Percentiles rank a stretch among this genome's conserved stretches.
These are phyloP conservation scores for Spheniscus humboldti DNA, from an alignment of 2,797 vertebrate species.

Conservation along the genomic window DNA sequence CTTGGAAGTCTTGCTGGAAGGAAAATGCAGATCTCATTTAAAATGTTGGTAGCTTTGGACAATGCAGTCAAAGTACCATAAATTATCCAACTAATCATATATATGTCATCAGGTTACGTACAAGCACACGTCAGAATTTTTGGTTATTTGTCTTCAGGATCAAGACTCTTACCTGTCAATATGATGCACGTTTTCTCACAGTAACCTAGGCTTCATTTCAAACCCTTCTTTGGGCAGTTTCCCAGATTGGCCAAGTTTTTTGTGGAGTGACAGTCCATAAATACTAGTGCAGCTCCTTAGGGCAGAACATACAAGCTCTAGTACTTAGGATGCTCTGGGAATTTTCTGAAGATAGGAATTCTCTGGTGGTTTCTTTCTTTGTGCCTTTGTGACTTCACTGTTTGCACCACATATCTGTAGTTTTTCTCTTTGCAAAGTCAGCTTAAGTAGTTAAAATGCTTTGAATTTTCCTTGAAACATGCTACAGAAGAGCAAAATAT, in stretches of 20 bases:
- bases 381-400: background rate
- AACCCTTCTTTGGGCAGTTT: background rate
- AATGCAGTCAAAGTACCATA: background rate
- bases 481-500: background rate
- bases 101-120: background rate
- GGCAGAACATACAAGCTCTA: background rate
- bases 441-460: background rate
- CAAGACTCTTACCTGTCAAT: background rate
- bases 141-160: background rate
- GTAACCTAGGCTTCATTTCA: background rate
- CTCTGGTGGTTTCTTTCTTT: background rate
- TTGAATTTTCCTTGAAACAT: background rate
- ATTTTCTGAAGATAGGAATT: background rate
- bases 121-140: background rate
- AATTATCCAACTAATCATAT: background rate
- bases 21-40: background rate
- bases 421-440: background rate
- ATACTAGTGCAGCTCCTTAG: background rate
- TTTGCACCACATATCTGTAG: background rate
- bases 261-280: background rate
- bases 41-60: background rate
- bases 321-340: background rate
- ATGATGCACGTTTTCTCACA: background rate
- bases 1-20: background rate
- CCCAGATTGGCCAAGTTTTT: background rate